These are phyloP conservation scores for Deroplatys truncata DNA, from an alignment of 2,888 invertebrate genomes.

Conservation along the genomic window DNA sequence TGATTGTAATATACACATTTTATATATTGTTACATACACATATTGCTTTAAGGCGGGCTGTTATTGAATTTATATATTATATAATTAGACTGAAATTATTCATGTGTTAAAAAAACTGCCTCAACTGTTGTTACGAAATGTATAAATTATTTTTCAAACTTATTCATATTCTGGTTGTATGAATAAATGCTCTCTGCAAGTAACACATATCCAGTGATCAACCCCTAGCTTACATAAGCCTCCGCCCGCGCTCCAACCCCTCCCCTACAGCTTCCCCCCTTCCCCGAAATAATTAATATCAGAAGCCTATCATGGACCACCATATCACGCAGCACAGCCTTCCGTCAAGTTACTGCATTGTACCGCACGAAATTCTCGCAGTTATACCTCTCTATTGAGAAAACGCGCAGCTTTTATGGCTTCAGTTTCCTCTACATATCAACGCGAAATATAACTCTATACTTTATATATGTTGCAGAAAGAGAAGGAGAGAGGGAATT, in stretches of 20 bases:
- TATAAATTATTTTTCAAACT: neutral
- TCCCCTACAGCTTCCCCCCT: neutral
- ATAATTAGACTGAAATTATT: too few relatives aligned
- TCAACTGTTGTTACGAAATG: neutral
- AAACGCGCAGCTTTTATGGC: neutral
- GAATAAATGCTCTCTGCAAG: neutral
- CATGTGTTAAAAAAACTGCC: too few relatives aligned
- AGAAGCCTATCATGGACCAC: neutral
- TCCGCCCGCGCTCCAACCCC: neutral
- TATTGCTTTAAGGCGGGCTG: too few relatives aligned
- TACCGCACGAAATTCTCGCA: neutral
- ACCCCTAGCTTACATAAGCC: neutral
- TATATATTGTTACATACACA: too few relatives aligned
- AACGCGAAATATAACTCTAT: neutral
- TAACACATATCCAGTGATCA: neutral
- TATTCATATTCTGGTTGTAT: neutral
- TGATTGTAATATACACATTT: too few relatives aligned
- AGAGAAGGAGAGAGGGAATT: neutral
- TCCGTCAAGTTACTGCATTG: neutral
- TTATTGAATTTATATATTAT: too few relatives aligned
- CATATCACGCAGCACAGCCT: neutral
- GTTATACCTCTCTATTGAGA: neutral
- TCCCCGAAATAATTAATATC: conserved; percentile 9
- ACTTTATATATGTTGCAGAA: conserved; percentile 9
- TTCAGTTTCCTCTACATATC: neutral